Base-by-base conservation (phyloP, 1,140 invertebrate species). In the Teleogryllus occipitalis region DNA sequence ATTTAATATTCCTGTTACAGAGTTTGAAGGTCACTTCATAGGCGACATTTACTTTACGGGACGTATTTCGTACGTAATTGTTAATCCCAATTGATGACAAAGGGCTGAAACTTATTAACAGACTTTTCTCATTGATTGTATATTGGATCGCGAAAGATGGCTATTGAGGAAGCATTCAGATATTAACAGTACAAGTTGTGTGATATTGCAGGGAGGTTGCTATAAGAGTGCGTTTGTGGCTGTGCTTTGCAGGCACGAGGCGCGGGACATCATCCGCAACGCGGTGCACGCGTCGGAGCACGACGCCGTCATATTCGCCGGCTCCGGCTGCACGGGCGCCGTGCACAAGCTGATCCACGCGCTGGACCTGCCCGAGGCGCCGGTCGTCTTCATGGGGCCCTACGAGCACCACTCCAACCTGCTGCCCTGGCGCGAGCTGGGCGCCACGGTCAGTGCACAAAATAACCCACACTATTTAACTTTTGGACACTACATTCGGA, bases 321-420 rank as follows among this genome's bases (percentile, higher is more conserved):
- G 96, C 83, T 89, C 92, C 88, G 90, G 95, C 74, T 91, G 90
- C 76, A 93, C 93, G 12, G 92, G 89, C 82, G 92, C 92, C 75
- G 86, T 95, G 79, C 90, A 93, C 79, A 93, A 93, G 84, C 84
- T 94, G 8, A 89, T 93, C 83, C 84, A 90, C 89, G 88, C 89
- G 84, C 82, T 93, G 84, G 87, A 92, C 86, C 85, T 94, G 83
- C 82, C 86, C 81, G 86, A 87, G 78, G 87, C 88, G 48, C 91
- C 91, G 8, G 89, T 92, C 0, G 90, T 95, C 22, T 94, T 97
- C 85, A 92, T 95, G n/a, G 94, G 94, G 0, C 93, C 94, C 1
- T 92, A 92, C 84, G 95, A 97, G 85, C 94, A 96, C 82, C 93
- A 96, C 84, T 92, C 93, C 15, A 95, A 94, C 85, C 86, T 97